Base-by-base conservation (phyloP, 2,888 invertebrate genomes). In the Pristionchus mayeri region DNA sequence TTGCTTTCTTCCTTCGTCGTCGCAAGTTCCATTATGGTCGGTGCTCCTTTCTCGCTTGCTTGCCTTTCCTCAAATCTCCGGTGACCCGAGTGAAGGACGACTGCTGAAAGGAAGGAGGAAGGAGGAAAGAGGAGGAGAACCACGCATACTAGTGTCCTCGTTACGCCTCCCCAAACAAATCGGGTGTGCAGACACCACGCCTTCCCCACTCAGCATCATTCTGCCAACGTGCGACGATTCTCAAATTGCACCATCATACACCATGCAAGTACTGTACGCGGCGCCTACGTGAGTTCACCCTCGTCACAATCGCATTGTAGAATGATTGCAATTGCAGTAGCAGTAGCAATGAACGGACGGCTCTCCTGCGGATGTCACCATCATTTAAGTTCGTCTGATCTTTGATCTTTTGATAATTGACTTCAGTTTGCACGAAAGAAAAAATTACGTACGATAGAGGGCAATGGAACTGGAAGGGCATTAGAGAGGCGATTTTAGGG, bases 201-300 rank as follows among this genome's bases (percentile, higher is more conserved):
- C 71, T 71, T 24, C 40, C n/a, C 44, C 30, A 21, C 54, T 7
- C n/a, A 7, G 37, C 67, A 40, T 71, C 71, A 71, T 44, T 71
- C 18, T 16, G 40, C n/a, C 71, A 34, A 4, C 21, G 44, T 40
- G 71, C 71, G 71, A 71, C 71, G 40, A n/a, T n/a, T 71, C n/a
- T n/a, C 40, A 71, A 71, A 44, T n/a, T 40, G 21, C 71, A 24
- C 71, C 34, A n/a, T 21, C 37, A 21, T 11, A 44, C 71, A 24
- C 71, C 40, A 71, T 71, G 71, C 71, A 71, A 34, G 71, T 71
- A 40, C 71, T 71, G 37, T 71, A 71, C 71, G 71, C 71, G 37
- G 71, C 71, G 18, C 71, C 71, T 40, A 44, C 11, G 71, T 71
- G 44, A 71, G 71, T 71, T 44, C 18, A 3, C 2, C n/a, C n/a